Percentiles rank a stretch among this genome's conserved stretches.
phyloP scores from a whole-genome alignment of 2,888 invertebrate species.

The Diabrotica balteata region DNA sequence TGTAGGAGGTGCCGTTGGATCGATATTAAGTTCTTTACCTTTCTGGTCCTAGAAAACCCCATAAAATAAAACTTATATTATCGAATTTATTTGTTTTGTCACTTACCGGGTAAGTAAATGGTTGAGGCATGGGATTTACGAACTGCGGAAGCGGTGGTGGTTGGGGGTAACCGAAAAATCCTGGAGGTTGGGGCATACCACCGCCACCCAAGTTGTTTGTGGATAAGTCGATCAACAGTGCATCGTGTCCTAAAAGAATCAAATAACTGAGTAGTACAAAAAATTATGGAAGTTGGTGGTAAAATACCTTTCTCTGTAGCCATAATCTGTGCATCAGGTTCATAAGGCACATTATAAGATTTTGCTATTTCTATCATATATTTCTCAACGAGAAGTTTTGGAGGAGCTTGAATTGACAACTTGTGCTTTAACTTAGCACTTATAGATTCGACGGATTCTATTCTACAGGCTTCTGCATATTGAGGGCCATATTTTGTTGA shows the following conservation, averaged over 20 bases:
- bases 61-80: constrained; percentile 11
- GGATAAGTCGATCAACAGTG: constrained; percentile 71
- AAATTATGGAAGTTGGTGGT: no score
- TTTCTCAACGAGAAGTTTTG: constrained; percentile 92
- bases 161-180: constrained; percentile 83
- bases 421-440: constrained; percentile 94
- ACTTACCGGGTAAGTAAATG: constrained; percentile 73
- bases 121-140: constrained; percentile 61
- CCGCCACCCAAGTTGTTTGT: constrained; percentile 65
- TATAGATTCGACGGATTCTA: constrained; percentile 79
- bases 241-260: constrained; percentile 61
- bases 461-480: constrained; percentile 88
- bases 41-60: constrained; percentile 33
- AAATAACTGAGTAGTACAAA: no score
- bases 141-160: constrained; percentile 69
- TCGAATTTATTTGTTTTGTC: neutral
- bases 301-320: constrained; percentile 67
- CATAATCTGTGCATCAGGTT: constrained; percentile 93
- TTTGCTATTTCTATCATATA: constrained; percentile 96
- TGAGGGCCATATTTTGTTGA: constrained; percentile 92
- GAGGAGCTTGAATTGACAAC: constrained; percentile 92
- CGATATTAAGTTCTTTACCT: constrained; percentile 41
- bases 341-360: constrained; percentile 92
- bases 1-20: constrained; percentile 51
- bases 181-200: constrained; percentile 74